Base-by-base conservation (phyloP, 2,888 invertebrate species). In the Orchestes rusci region DNA sequence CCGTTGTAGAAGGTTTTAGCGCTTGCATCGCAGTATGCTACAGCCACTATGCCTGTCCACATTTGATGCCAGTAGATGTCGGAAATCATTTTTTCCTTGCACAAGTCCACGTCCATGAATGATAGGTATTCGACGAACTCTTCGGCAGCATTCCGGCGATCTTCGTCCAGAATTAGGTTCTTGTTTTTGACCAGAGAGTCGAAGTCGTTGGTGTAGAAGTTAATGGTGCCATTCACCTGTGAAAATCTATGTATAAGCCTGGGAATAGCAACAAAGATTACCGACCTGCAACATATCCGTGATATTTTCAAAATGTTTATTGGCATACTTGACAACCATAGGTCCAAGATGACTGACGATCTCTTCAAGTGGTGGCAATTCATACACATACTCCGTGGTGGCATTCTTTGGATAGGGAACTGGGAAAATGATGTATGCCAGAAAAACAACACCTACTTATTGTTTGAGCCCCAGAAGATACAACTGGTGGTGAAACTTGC, bases 51-150 rank as follows among this genome's bases (percentile, higher is more conserved):
- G 1, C 84, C 86, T 0, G 80, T 75, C 72, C 80, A 74, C 64
- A 77, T 72, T 0, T 81, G 83, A 68, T 85, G 85, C 79, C 85
- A 87, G 48, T 72, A 71, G 10, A 78, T 70, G 48, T 75, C 70
- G 4, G 79, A 75, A 28, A 87, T 76, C 62, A 74, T 79, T 55
- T 82, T 82, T 48, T 78, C 74, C 60, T 76, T 76, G 47, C 80
- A 80, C 58, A 76, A 71, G 1, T 68, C 60, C 2, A 80, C 76
- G 57, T 83, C 77, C 16, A 78, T 77, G 56, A 83, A 82, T 56
- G 80, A 79, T 36, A 79, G 72, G 51, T 76, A 74, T 51, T 78
- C 77, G 42, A 72, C 68, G 55, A 53, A 49, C 16, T 52, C 52
- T 38, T 23, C 10, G 23, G 7, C 10, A 10, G 7, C 10, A 5